Evolutionary conservation across 2,113 vertebrate genomes (phyloP), one percentile per base, ranked within the genome.

Genomic region (Rhegmatorhina hoffmannsi): DNA sequence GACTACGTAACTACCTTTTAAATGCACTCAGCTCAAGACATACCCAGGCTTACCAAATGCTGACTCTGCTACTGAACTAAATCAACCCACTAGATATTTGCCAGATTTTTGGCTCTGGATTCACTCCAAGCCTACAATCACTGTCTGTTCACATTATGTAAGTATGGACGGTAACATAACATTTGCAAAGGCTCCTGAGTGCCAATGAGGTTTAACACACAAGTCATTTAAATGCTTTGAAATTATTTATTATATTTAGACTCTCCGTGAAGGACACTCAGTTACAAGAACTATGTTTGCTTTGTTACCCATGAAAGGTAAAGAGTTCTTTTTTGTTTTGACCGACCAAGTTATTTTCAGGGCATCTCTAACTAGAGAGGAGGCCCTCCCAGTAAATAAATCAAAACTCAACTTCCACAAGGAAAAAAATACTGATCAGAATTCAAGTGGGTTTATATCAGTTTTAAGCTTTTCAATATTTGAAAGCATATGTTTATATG

Each of bases 331-430:
- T 69, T 33, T n/a, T 7, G 13, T 81, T 94, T 94, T 81, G 86
- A 90, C 26, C 3, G 0, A 29, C 17, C 1, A 0, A 2, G 1
- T 36, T 44, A 44, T 55, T 81, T 62, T 44, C 62, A 67, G 19
- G 52, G 29, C 34, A 90, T 20, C 44, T 75, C 20, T 56, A 87
- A 85, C 17, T 21, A 84, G 16, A 36, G 26, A 40, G 59, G 74
- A 68, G 24, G 33, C 6, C 5, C 4, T 72, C 15, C 43, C 20
- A 70, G 16, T 33, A 70, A 83, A 87, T 26, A 77, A 82, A 36
- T 20, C 38, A 78, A 87, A 92, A 59, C 38, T 43, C 17, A 73
- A 40, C 19, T 14, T 93, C 25, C 36, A 70, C 56, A 53, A 49
- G 38, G 11, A 6, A 87, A 78, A 88, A 87, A 75, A 52, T 3